phyloP scores from a whole-genome alignment of 1,140 invertebrate species.

The Pararge aegeria region DNA sequence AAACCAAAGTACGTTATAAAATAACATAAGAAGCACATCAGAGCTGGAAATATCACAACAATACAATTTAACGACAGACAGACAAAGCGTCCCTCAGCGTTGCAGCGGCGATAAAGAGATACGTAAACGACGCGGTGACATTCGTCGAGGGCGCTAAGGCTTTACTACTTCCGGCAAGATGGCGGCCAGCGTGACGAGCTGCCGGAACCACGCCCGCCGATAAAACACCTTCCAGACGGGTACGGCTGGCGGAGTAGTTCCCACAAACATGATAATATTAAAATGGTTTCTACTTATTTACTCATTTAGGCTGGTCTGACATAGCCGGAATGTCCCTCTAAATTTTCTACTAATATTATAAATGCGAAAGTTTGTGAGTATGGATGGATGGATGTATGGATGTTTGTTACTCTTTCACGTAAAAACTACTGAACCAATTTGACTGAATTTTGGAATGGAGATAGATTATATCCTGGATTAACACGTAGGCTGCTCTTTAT shows the following conservation, averaged over 20 bases:
- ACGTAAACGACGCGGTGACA: slow-evolving; percentile 41
- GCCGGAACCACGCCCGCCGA: slow-evolving; percentile 53
- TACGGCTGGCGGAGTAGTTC: slow-evolving; percentile 6
- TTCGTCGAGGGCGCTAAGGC: slow-evolving; percentile 51
- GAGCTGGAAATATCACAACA: slow-evolving; percentile 24
- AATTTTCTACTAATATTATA: too few species aligned
- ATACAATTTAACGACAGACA: slow-evolving; percentile 37
- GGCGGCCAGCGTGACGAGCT: slow-evolving; percentile 54
- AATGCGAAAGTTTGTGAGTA: too few species aligned
- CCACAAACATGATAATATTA: not conserved
- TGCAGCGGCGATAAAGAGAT: slow-evolving; percentile 38
- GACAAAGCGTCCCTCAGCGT: slow-evolving; percentile 21
- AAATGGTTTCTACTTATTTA: too few species aligned
- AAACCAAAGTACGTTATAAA: not conserved
- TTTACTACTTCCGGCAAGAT: slow-evolving; percentile 76
- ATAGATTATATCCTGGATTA: too few species aligned
- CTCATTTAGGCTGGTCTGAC: too few species aligned
- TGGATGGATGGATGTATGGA: too few species aligned
- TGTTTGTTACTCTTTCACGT: too few species aligned
- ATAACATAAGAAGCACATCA: not conserved
- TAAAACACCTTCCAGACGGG: slow-evolving; percentile 44
- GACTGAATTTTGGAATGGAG: too few species aligned
- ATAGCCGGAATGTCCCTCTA: too few species aligned
- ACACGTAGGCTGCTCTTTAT: too few species aligned
- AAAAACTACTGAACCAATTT: too few species aligned